phyloP scores from a whole-genome alignment of 2,888 invertebrate species.

The Cyrtodaria siliqua region DNA sequence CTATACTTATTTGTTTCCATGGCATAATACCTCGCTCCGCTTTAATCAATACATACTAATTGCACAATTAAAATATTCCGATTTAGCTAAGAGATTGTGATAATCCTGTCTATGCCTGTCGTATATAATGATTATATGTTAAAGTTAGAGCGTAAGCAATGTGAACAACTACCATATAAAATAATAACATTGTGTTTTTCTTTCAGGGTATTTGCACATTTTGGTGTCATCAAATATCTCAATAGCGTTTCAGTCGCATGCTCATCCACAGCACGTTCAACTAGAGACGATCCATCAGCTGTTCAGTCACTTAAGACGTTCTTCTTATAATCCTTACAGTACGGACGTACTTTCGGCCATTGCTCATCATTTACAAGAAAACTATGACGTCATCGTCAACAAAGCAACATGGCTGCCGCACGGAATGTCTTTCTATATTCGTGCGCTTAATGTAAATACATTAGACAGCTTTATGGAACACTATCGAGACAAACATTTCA shows the following conservation, averaged over 20 bases:
- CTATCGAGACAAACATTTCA: slow-evolving; percentile 28
- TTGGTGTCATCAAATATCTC: slow-evolving; percentile 42
- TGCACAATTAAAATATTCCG: too few species aligned
- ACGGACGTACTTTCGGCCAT: slow-evolving; percentile 25
- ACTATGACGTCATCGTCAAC: slow-evolving; percentile 44
- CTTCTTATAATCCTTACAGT: slow-evolving; percentile 22
- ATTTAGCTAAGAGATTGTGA: too few species aligned
- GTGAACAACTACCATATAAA: too few species aligned
- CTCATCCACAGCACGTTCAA: slow-evolving; percentile 3
- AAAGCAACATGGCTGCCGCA: slow-evolving; percentile 42
- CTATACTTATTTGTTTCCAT: too few species aligned
- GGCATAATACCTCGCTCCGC: too few species aligned
- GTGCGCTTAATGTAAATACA: slow-evolving; percentile 11
- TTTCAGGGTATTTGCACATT: slow-evolving; percentile 25
- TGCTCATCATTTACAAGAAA: slow-evolving; percentile 21
- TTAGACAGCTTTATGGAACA: slow-evolving; percentile 34
- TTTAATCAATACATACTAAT: too few species aligned
- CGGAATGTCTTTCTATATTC: slow-evolving; percentile 39
- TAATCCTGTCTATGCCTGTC: too few species aligned
- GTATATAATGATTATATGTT: too few species aligned
- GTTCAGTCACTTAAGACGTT: slow-evolving; percentile 34
- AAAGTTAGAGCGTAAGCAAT: too few species aligned
- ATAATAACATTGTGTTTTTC: too few species aligned
- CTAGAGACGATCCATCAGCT: slow-evolving; percentile 40
- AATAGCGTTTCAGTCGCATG: not conserved